Evolutionary conservation across 1,140 invertebrate genomes (phyloP), one percentile per base, ranked within the genome.

Genomic region (Formica exsecta): DNA sequence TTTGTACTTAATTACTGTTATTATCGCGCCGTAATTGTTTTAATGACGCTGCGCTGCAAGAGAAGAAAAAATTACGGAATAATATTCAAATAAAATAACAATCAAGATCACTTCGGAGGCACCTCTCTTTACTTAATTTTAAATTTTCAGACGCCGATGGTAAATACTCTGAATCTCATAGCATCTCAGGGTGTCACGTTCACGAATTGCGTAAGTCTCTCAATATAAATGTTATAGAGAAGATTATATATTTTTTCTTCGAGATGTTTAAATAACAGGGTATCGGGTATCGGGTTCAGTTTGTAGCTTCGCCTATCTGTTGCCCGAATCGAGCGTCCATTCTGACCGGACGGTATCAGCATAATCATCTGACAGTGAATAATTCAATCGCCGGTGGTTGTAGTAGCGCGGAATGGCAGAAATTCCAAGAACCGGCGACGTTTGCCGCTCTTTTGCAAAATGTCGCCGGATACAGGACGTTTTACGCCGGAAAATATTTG

Each of bases 281-380:
- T 8, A 6, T 16, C 8, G 32, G 11, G 36, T 13, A 44, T 11
- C 8, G 73, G 25, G 25, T 87, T 66, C 90, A 98, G 97, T 98
- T 97, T 94, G 97, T 96, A 2, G 97, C 97, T 62, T 97, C 97
- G 0, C 98, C 98, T 11, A 96, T 98, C 59, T 98, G 98, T 93
- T 98, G 98, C 92, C 98, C 98, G 19, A 98, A 98, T 92, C 96
- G 98, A 65, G 97, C 98, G 11, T 97, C 98, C 51, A 96, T 99
- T 61, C 95, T 99, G 19, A 98, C 98, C 0, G 98, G 98, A 41
- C 95, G 96, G 84, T 98, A 98, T 94, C 96, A 97, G 0, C 98
- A 99, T 92, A 99, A 98, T 94, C 97, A 98, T 92, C 91, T 95
- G 25, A 97, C 97, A 0, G 91, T 95, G 2, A 98, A 98, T 93